phyloP scores from a whole-genome alignment of 92 coral and sea anemone genomes.

The Epizoanthus stellaris region DNA sequence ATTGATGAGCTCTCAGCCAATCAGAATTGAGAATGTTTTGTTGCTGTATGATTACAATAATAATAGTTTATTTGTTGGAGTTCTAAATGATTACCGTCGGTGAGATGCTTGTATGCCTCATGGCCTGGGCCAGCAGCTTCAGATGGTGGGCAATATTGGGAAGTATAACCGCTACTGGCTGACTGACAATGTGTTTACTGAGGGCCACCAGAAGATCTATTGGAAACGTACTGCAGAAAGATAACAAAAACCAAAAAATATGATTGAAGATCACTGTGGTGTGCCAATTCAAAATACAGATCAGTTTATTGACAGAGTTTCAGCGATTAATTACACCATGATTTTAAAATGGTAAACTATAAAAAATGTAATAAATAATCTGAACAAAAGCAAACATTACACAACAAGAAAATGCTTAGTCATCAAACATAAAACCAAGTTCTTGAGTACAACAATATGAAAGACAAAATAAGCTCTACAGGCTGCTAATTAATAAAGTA shows the following conservation, averaged over 20 bases:
- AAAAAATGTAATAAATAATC: not conserved
- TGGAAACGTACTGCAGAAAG: slow-evolving; percentile 76
- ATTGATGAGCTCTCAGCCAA: no score
- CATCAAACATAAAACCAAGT: not conserved
- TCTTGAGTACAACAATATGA: not conserved
- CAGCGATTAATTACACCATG: no score
- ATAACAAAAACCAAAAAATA: no score
- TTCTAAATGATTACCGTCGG: slow-evolving; percentile 75
- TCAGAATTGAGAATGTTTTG: no score
- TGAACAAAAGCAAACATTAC: slow-evolving; percentile 6
- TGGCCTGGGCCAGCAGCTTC: slow-evolving; percentile 88
- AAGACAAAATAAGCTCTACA: no score
- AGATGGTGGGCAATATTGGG: slow-evolving; percentile 86
- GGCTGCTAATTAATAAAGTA: no score
- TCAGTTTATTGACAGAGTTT: no score
- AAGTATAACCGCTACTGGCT: slow-evolving; percentile 80
- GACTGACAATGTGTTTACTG: slow-evolving; percentile 85
- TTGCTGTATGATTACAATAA: no score
- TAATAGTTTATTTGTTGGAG: not conserved
- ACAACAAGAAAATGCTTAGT: not conserved
- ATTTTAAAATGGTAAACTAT: no score
- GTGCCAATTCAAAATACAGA: no score
- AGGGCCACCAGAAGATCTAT: slow-evolving; percentile 83
- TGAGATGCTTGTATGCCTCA: slow-evolving; percentile 78
- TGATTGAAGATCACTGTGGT: no score